phyloP scores from a whole-genome alignment of 2,888 invertebrate species.

The Athrips mouffetella region DNA sequence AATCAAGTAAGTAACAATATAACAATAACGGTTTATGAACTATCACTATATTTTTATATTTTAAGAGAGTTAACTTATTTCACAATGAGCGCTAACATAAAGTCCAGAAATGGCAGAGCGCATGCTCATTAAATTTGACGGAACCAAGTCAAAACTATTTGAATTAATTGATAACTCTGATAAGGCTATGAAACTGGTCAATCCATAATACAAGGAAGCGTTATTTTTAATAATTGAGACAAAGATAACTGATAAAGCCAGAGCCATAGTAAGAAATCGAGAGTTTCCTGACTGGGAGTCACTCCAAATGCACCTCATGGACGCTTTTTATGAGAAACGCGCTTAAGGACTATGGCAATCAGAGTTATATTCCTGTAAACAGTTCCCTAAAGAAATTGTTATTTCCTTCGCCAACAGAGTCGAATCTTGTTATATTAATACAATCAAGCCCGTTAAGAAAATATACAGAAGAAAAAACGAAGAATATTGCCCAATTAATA shows the following conservation, averaged over 20 bases:
- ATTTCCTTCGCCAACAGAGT: slow-evolving; percentile 29
- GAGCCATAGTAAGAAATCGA: neutral
- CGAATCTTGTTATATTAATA: slow-evolving; percentile 34
- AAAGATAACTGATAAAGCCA: neutral
- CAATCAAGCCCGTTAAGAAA: too few relatives aligned
- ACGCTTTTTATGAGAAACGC: slow-evolving; percentile 26
- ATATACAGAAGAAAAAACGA: too few relatives aligned
- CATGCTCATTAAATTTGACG: neutral
- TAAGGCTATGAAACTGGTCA: neutral
- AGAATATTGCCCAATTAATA: too few relatives aligned
- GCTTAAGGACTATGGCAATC: slow-evolving; percentile 28
- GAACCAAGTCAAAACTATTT: neutral
- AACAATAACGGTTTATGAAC: neutral
- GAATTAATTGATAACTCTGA: neutral
- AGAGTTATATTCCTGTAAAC: slow-evolving; percentile 31
- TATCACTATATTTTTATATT: neutral
- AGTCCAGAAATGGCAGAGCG: slow-evolving; percentile 4
- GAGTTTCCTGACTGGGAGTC: neutral
- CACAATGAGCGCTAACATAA: neutral
- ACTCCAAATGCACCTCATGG: neutral
- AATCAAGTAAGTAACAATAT: neutral
- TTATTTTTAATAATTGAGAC: neutral
- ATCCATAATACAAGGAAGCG: neutral
- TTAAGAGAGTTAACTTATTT: neutral
- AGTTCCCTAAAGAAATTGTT: slow-evolving; percentile 28